A percentile compares a stretch with the other conserved stretches of the same genome.
Evolutionary conservation across 2,797 vertebrate species (phyloP).

Genomic region (Okamejei kenojei): DNA sequence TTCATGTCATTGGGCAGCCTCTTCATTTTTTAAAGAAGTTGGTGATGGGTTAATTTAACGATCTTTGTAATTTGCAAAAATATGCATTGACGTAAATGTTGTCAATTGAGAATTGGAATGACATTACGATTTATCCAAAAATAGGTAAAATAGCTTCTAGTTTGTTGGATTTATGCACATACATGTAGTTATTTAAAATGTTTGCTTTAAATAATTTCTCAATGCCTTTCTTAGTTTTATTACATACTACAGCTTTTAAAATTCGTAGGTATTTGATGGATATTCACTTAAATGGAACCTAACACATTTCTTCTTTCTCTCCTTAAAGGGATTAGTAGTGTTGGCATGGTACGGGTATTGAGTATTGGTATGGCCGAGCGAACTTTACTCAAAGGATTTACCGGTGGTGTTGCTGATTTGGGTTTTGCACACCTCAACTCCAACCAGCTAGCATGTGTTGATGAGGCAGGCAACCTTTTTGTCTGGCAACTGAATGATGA

Average conservation of each 20-base stretch:
- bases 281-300: background rate
- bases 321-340: slow-evolving; percentile 77
- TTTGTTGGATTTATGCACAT: background rate
- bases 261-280: background rate
- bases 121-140: background rate
- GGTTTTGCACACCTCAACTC: slow-evolving; percentile 97
- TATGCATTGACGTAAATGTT: background rate
- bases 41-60: background rate
- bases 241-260: background rate
- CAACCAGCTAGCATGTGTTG: slow-evolving; percentile 84
- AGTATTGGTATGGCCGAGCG: slow-evolving; percentile 77
- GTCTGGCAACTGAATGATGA: slow-evolving; percentile 88
- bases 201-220: no score
- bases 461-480: slow-evolving; percentile 91
- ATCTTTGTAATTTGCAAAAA: background rate
- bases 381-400: slow-evolving; percentile 91
- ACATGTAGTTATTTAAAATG: background rate
- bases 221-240: background rate
- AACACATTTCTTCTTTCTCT: background rate
- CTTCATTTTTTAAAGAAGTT: background rate
- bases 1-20: background rate
- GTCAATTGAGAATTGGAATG: background rate
- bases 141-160: background rate
- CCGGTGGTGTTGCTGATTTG: slow-evolving; percentile 83
- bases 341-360: slow-evolving; percentile 88